Conservation (phyloP, 2,797 vertebrate species). For the Rhinogobio ventralis region DNA sequence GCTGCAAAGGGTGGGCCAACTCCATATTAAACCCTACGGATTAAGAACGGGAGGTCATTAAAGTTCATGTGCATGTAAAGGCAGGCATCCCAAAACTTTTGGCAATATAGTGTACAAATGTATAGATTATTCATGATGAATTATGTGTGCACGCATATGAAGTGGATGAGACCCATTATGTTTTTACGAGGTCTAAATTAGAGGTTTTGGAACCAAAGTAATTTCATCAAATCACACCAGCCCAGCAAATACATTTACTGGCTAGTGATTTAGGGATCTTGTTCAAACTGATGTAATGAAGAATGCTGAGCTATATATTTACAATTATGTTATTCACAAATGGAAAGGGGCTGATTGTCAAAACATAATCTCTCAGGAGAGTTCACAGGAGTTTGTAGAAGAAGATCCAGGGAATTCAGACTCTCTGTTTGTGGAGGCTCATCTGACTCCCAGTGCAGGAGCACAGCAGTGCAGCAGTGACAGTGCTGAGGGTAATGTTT, state of each 20-base stretch:
- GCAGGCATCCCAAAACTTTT: too few relatives aligned
- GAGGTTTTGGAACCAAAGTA: background rate
- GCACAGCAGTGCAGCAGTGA: background rate
- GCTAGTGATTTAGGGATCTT: background rate
- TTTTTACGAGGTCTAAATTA: background rate
- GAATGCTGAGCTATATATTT: background rate
- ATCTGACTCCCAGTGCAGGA: background rate
- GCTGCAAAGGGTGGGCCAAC: too few relatives aligned
- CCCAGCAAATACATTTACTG: background rate
- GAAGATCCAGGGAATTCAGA: background rate
- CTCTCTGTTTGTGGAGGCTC: background rate
- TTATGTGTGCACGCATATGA: background rate
- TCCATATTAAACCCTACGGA: too few relatives aligned
- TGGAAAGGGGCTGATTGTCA: background rate
- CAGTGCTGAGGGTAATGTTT: constrained; percentile 18
- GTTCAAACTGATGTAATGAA: background rate
- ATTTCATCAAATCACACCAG: background rate
- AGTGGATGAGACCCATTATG: background rate
- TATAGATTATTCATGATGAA: background rate
- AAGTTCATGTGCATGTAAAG: too few relatives aligned
- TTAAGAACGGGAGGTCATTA: too few relatives aligned
- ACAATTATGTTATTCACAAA: too few relatives aligned
- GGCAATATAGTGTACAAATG: background rate
- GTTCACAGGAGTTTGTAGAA: constrained; percentile 18
- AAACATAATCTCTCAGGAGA: background rate